Evolutionary conservation across 2,888 invertebrate species (phyloP).

Genomic region (Cenopis cana): DNA sequence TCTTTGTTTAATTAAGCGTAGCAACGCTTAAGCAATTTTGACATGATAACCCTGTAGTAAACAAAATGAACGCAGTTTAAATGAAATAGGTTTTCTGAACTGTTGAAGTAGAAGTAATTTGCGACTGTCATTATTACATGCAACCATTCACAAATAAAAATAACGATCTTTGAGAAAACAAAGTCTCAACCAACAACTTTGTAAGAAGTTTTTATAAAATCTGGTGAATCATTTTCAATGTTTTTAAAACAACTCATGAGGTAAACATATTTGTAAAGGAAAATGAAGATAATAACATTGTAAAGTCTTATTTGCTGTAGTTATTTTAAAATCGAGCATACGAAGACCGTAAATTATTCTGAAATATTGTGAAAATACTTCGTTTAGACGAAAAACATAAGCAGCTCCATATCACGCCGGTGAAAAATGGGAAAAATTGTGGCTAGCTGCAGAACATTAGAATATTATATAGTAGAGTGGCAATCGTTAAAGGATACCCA

Average conservation of each 20-base stretch:
- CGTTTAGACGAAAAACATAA: conserved; percentile 19
- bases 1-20: no score
- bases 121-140: neutral
- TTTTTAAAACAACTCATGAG: no score
- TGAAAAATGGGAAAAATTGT: conserved; percentile 19
- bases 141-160: neutral
- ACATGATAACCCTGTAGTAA: neutral
- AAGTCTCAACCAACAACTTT: neutral
- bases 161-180: neutral
- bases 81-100: neutral
- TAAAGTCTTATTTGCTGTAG: neutral
- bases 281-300: neutral
- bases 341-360: neutral
- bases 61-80: neutral
- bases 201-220: neutral
- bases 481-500: neutral
- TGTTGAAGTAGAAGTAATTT: neutral
- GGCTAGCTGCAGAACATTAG: neutral
- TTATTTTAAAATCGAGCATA: neutral
- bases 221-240: neutral
- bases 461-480: neutral
- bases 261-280: no score
- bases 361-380: conserved; percentile 24
- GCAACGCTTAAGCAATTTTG: no score
- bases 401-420: conserved; percentile 27